phyloP scores from a whole-genome alignment of 2,888 invertebrate genomes.

The Zeuzera pyrina region DNA sequence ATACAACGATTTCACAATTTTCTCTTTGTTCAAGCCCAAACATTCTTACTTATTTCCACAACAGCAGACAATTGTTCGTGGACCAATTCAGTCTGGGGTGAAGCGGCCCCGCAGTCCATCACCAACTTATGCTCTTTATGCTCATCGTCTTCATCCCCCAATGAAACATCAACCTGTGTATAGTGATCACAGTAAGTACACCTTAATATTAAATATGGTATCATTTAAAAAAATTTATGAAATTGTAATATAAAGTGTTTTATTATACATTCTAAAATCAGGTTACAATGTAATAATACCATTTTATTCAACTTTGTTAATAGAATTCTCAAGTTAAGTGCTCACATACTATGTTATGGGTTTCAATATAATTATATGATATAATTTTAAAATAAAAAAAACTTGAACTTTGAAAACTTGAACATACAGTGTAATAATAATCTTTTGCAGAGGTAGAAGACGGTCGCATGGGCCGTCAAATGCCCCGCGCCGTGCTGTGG shows the following conservation, averaged over 20 bases:
- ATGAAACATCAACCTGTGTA: conserved; percentile 68
- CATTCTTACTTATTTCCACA: conserved; percentile 40
- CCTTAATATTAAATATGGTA: too few relatives aligned
- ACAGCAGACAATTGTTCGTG: conserved; percentile 53
- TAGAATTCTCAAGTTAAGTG: too few relatives aligned
- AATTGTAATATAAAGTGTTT: too few relatives aligned
- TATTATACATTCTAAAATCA: too few relatives aligned
- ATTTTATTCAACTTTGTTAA: too few relatives aligned
- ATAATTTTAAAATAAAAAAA: too few relatives aligned
- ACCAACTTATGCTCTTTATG: conserved; percentile 63
- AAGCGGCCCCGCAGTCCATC: conserved; percentile 75
- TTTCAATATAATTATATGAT: too few relatives aligned
- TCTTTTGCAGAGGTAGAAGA: conserved; percentile 81
- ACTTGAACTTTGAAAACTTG: too few relatives aligned
- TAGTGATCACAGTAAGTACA: conserved; percentile 74
- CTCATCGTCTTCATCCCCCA: conserved; percentile 54
- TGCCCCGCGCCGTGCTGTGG: conserved; percentile 86
- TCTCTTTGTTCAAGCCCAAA: conserved; percentile 25
- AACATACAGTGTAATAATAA: conserved; percentile 14
- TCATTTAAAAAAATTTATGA: too few relatives aligned
- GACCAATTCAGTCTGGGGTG: conserved; percentile 52
- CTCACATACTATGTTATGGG: too few relatives aligned
- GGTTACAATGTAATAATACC: too few relatives aligned
- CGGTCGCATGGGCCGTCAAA: conserved; percentile 84
- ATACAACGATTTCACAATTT: background rate